phyloP scores from a whole-genome alignment of 2,888 invertebrate species.

The Adela reaumurella region DNA sequence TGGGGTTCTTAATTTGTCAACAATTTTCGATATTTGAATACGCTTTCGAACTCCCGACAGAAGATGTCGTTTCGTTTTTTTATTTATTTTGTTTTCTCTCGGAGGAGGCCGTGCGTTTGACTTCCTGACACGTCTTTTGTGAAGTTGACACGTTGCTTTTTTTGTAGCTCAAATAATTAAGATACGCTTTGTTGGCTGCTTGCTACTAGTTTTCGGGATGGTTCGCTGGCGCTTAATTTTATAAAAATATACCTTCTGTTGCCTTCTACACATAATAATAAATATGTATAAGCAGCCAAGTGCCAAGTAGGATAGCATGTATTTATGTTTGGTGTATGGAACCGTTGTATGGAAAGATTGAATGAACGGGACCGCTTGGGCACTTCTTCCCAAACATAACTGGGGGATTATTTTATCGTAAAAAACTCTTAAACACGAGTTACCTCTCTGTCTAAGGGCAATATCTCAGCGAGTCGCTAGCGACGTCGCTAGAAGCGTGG shows the following conservation, averaged over 20 bases:
- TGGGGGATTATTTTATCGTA: too few species aligned
- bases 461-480: too few species aligned
- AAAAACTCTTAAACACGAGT: too few species aligned
- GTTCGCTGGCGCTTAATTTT: not conserved
- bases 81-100: not conserved
- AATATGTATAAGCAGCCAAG: too few species aligned
- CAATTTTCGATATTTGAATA: constrained; percentile 58
- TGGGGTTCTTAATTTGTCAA: constrained; percentile 57
- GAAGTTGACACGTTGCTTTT: not conserved
- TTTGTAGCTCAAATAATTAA: not conserved
- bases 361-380: too few species aligned
- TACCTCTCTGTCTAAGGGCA: too few species aligned
- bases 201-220: not conserved
- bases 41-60: constrained; percentile 27
- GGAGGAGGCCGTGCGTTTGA: not conserved
- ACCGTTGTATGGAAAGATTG: too few species aligned
- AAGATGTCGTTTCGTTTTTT: not conserved
- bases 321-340: too few species aligned
- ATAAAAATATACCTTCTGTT: not conserved
- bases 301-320: too few species aligned
- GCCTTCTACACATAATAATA: too few species aligned
- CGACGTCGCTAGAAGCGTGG: too few species aligned
- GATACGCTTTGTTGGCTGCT: not conserved
- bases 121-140: not conserved
- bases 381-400: too few species aligned